Base-by-base conservation (phyloP, 2,113 vertebrate genomes). In the Lasiurus borealis region DNA sequence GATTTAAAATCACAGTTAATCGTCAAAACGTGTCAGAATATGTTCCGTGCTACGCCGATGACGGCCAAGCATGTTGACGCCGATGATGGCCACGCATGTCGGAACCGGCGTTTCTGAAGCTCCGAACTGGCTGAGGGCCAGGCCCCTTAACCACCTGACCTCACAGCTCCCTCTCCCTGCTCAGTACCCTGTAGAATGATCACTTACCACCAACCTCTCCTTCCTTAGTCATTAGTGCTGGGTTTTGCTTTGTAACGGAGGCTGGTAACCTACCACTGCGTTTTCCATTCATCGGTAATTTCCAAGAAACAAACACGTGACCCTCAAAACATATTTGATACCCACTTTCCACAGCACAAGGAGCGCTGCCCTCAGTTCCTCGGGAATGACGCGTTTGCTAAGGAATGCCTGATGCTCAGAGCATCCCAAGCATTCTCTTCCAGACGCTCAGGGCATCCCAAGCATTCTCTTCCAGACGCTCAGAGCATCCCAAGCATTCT, bases 301-400 rank as follows among this genome's bases (percentile, higher is more conserved):
- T 85, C 78, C 54, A 88, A 94, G 62, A 91, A 88, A 87, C 64
- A 64, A 94, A 52, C 9, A 23, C 5, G 5, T 23, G 72, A 82
- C 19, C 34, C 46, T 44, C 36, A 77, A 92, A 54, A 77, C 59
- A 44, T 31, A 82, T 27, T 10, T n/a, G 52, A 71, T 15, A 21
- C 14, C 68, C 88, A 72, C 73, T 76, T 76, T 76, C 46, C n/a
- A 84, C 48, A 90, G 50, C 64, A 72, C 84, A 71, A 52, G 34
- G 34, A 25, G 46, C 8, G 21, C 7, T 84, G 23, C 36, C 12
- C 48, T 80, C 31, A 75, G 18, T 46, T 57, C 46, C 40, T 66
- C 44, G 66, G 59, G 92, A 88, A 72, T 12, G 57, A 40, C 8
- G 10, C 11, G 59, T 69, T 95, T 59, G 80, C 68, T 77, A 59